phyloP scores from a whole-genome alignment of 2,888 invertebrate genomes.

The Gymnoscelis rufifasciata region DNA sequence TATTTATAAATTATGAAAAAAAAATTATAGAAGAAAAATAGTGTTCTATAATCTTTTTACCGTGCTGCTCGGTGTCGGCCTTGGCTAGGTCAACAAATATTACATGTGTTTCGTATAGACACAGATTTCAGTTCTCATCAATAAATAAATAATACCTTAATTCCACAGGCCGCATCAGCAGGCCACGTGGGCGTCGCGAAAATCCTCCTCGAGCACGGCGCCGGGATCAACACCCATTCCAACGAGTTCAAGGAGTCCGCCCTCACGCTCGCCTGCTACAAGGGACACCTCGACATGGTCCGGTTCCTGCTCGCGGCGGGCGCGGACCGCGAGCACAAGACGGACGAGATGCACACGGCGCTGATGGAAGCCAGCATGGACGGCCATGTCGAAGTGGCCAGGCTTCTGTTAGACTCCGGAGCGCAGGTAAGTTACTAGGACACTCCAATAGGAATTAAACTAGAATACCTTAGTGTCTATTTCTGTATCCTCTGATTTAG shows the following conservation, averaged over 20 bases:
- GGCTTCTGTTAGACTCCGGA: slow-evolving; percentile 95
- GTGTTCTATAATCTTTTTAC: too few relatives aligned
- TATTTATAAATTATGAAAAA: too few relatives aligned
- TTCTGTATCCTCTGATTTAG: too few relatives aligned
- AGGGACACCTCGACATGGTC: slow-evolving; percentile 98
- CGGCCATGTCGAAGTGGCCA: slow-evolving; percentile 98
- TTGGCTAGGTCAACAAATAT: too few relatives aligned
- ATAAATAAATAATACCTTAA: too few relatives aligned
- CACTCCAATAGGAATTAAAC: too few relatives aligned
- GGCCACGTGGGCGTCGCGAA: slow-evolving; percentile 96
- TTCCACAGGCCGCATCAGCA: slow-evolving; percentile 88
- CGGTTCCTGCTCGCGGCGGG: slow-evolving; percentile 96
- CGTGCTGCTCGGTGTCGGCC: too few relatives aligned
- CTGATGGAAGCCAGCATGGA: slow-evolving; percentile 99
- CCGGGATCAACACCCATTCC: slow-evolving; percentile 98
- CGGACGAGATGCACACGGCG: slow-evolving; percentile 99
- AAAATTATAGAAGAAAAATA: too few relatives aligned
- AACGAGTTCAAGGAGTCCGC: slow-evolving; percentile 99
- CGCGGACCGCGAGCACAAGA: slow-evolving; percentile 98
- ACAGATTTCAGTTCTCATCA: too few relatives aligned
- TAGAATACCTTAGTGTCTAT: too few relatives aligned
- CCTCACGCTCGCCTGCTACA: slow-evolving; percentile 95
- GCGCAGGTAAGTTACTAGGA: slow-evolving; percentile 82
- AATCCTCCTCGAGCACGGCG: slow-evolving; percentile 94
- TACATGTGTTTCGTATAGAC: too few relatives aligned